These are phyloP conservation scores for Zalophus californianus DNA, from an alignment of 2,797 vertebrate genomes.

Conservation along the genomic window DNA sequence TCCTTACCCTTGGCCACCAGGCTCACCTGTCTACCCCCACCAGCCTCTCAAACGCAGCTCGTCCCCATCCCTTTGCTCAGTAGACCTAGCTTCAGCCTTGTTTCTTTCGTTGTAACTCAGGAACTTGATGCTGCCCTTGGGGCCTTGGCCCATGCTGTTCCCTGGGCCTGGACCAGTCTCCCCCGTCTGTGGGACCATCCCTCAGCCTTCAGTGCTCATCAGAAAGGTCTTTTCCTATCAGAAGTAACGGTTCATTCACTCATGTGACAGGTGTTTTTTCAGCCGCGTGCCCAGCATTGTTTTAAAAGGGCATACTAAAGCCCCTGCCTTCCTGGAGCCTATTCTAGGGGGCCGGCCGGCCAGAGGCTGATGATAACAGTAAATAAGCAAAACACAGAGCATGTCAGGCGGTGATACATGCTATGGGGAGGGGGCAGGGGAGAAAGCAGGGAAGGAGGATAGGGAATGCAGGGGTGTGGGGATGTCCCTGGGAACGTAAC, in stretches of 20 bases:
- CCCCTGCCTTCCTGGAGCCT: background rate
- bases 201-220: background rate
- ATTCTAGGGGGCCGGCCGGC: background rate
- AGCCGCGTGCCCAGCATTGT: accelerated
- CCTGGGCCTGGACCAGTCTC: background rate
- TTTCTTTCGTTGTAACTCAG: too few species aligned
- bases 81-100: background rate
- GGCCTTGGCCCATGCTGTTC: background rate
- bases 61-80: accelerated
- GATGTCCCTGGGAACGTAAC: background rate
- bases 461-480: background rate
- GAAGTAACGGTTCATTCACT: background rate
- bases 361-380: background rate
- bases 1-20: background rate
- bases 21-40: background rate
- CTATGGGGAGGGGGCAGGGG: accelerated
- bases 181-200: background rate
- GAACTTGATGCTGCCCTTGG: background rate
- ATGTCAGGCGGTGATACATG: accelerated
- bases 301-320: background rate
- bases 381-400: background rate
- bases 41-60: background rate
- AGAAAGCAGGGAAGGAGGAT: background rate
- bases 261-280: background rate
- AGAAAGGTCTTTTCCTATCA: background rate